Evolutionary conservation across 2,113 vertebrate species (phyloP), one percentile per base, ranked within the genome.

Genomic region (Numida meleagris): DNA sequence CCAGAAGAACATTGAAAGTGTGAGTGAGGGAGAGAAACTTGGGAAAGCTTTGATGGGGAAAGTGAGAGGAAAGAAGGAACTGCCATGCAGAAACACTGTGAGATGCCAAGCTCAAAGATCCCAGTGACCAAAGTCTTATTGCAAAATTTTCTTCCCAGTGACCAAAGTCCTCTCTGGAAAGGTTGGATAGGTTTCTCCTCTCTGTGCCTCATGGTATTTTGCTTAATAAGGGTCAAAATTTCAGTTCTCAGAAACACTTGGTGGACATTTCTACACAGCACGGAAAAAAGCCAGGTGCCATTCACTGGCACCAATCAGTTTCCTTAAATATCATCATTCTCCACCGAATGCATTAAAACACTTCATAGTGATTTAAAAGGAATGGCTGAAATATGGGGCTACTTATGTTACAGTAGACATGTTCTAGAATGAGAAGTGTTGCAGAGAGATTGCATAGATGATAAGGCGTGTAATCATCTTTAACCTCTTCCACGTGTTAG

Each of bases 401-500:
- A 45, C 89, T 96, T 92, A 31, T 63, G 75, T 76, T 57, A 42
- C 65, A 85, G 80, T 18, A 88, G 65, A 36, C 82, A 82, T 5
- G 10, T 77, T 59, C 65, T 88, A 12, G 85, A 87, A 86, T 23
- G 62, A 94, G 73, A 19, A 67, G 59, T 23, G 53, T 63, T 79
- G 86, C 89, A 84, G 55, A 91, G 87, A 95, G 92, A 94, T 66
- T 96, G 90, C 82, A 84, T 31, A 93, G 81, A 94, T 93, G 94
- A 68, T 51, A 95, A 89, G 53, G 58, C 93, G 85, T 97, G 83
- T 95, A 96, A 96, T 96, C 96, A 96, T 95, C 82, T 93, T 86
- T 93, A 97, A 96, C 96, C 95, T 96, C 92, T 94, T 93, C 68
- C 95, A 92, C 83, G 86, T 94, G 82, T 50, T 53, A 94, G 96